A percentile compares a stretch with the other conserved stretches of the same genome.
These are phyloP conservation scores for Cardiocondyla obscurior DNA, from an alignment of 1,140 invertebrate genomes.

Conservation along the genomic window DNA sequence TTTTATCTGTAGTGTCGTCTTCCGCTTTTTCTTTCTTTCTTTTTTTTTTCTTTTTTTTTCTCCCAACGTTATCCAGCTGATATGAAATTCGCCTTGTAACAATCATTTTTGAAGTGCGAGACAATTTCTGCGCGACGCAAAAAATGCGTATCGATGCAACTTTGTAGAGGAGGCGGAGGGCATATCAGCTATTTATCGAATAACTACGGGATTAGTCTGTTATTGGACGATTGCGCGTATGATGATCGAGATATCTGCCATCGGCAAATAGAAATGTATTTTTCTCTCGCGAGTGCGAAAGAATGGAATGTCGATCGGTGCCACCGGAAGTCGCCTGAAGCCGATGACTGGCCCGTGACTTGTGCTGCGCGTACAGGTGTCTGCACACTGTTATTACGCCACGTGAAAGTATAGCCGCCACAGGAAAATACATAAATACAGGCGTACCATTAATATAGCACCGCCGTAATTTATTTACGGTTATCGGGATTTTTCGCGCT, in stretches of 20 bases:
- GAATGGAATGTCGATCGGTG: slow-evolving; percentile 70
- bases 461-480: slow-evolving; percentile 31
- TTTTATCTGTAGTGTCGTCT: slow-evolving; percentile 19
- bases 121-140: not conserved
- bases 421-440: slow-evolving; percentile 28
- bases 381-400: slow-evolving; percentile 6
- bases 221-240: slow-evolving; percentile 69
- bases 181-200: slow-evolving; percentile 67
- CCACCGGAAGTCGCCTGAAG: slow-evolving; percentile 62
- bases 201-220: slow-evolving; percentile 72
- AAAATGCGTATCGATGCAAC: slow-evolving; percentile 26
- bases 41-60: not conserved
- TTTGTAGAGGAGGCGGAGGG: not conserved
- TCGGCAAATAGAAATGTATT: slow-evolving; percentile 68
- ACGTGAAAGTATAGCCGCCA: slow-evolving; percentile 22
- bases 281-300: slow-evolving; percentile 60
- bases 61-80: slow-evolving; percentile 12
- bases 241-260: slow-evolving; percentile 61
- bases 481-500: slow-evolving; percentile 16
- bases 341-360: slow-evolving; percentile 55
- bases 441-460: slow-evolving; percentile 13
- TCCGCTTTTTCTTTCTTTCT: not conserved
- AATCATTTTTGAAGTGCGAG: not conserved
- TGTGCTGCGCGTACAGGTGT: slow-evolving; percentile 2
- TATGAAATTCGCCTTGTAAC: not conserved